Conservation (phyloP, 92 coral and sea anemone genomes). For the Paragorgia papillata region DNA sequence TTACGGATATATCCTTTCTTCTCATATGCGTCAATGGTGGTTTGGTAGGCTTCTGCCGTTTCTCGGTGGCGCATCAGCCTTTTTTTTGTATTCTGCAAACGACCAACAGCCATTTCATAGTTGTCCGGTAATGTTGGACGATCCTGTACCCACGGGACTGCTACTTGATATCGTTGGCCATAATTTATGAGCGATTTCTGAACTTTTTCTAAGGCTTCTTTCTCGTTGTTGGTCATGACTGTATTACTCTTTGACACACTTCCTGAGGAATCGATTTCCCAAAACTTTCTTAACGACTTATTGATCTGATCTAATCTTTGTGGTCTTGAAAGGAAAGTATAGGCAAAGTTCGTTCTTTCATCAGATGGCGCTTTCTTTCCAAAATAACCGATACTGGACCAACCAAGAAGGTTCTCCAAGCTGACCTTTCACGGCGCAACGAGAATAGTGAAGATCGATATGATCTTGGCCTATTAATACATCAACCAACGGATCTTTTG, state of each 20-base stretch:
- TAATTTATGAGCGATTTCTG: constrained; percentile 28
- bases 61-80: constrained; percentile 52
- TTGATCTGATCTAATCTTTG: not conserved
- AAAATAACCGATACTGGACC: constrained; percentile 59
- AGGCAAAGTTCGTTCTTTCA: constrained; percentile 41
- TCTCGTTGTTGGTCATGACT: constrained; percentile 35
- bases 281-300: not conserved
- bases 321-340: constrained; percentile 16
- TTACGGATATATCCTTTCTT: constrained; percentile 55
- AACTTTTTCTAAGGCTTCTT: constrained; percentile 26
- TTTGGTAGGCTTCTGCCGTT: constrained; percentile 39
- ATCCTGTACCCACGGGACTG: constrained; percentile 56
- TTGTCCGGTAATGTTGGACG: constrained; percentile 53
- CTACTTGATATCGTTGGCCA: constrained; percentile 53
- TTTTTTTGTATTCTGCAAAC: constrained; percentile 65
- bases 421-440: constrained; percentile 43
- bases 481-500: constrained; percentile 18
- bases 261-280: not conserved
- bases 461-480: constrained; percentile 35
- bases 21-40: constrained; percentile 46
- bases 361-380: constrained; percentile 35
- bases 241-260: not conserved
- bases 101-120: constrained; percentile 51
- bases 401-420: constrained; percentile 55
- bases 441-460: constrained; percentile 20